phyloP scores from a whole-genome alignment of 2,888 invertebrate genomes.

The Melanargia galathea region DNA sequence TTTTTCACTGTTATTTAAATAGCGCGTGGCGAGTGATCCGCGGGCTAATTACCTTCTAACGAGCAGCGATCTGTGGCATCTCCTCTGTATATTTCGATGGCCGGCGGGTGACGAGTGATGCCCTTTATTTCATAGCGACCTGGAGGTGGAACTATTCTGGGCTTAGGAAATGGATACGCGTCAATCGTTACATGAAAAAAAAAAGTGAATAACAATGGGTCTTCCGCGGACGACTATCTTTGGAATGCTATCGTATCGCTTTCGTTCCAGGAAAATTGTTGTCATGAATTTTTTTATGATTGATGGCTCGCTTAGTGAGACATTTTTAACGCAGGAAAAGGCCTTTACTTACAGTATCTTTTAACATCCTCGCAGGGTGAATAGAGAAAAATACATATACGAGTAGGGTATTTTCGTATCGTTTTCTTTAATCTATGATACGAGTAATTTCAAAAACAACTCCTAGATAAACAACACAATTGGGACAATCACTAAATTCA shows the following conservation, averaged over 20 bases:
- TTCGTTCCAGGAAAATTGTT: slow-evolving; percentile 47
- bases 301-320: slow-evolving; percentile 9
- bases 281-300: slow-evolving; percentile 22
- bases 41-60: slow-evolving; percentile 80
- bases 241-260: slow-evolving; percentile 58
- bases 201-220: slow-evolving; percentile 68
- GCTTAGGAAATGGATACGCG: slow-evolving; percentile 78
- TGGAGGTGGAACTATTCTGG: slow-evolving; percentile 64
- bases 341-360: no score
- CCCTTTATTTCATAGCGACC: slow-evolving; percentile 75
- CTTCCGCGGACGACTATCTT: slow-evolving; percentile 70
- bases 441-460: no score
- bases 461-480: no score
- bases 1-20: slow-evolving; percentile 67
- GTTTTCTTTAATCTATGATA: no score
- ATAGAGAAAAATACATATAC: no score
- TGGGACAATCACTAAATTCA: no score
- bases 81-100: slow-evolving; percentile 70
- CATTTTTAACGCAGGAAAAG: not conserved
- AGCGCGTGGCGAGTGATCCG: slow-evolving; percentile 72
- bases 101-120: slow-evolving; percentile 67
- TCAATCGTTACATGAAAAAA: slow-evolving; percentile 65
- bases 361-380: no score
- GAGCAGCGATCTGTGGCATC: slow-evolving; percentile 75
- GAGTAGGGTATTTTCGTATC: no score